phyloP scores from a whole-genome alignment of 2,888 invertebrate genomes.

The Diaprepes abbreviatus region DNA sequence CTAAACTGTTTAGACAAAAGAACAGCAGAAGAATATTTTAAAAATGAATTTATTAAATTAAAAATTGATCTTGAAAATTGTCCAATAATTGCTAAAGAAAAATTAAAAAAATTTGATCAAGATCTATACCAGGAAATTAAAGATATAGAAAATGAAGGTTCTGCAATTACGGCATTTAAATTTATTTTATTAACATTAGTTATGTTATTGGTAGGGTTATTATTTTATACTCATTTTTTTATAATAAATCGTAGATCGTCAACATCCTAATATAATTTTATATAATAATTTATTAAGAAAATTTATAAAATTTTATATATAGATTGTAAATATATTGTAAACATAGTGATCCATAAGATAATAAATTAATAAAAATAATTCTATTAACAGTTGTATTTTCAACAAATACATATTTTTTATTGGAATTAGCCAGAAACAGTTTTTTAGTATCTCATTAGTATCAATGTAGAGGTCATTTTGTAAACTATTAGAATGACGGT shows the following conservation, averaged over 20 bases:
- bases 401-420: no score
- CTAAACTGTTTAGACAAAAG: constrained; percentile 57
- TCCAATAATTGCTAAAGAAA: constrained; percentile 6
- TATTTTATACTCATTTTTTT: constrained; percentile 59
- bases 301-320: no score
- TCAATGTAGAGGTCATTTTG: no score
- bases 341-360: no score
- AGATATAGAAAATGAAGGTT: background rate
- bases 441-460: no score
- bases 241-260: constrained; percentile 47
- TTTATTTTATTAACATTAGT: constrained; percentile 53
- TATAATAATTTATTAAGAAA: no score
- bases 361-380: no score
- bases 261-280: no score
- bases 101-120: background rate
- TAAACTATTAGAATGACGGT: no score
- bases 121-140: constrained; percentile 9
- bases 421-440: no score
- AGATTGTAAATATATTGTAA: no score
- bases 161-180: constrained; percentile 48
- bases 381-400: no score
- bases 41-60: constrained; percentile 59
- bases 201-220: constrained; percentile 53
- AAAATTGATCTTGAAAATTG: constrained; percentile 30
- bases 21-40: constrained; percentile 51